These are phyloP conservation scores for Butorides virescens DNA, from an alignment of 2,113 vertebrate species.

Conservation along the genomic window DNA sequence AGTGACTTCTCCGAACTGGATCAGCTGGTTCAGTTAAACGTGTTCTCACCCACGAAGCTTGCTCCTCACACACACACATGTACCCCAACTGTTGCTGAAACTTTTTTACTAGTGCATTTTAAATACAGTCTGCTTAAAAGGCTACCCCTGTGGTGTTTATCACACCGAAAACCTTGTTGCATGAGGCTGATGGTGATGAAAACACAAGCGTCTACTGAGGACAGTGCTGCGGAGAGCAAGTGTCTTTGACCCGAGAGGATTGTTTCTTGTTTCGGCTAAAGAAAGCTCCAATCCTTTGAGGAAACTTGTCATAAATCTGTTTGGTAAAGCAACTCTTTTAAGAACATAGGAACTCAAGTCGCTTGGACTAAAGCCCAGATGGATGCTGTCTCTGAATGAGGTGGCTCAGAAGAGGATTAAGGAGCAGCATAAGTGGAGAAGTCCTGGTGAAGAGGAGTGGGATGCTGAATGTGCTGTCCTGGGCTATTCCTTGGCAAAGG, in stretches of 20 bases:
- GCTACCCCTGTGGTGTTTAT: not conserved
- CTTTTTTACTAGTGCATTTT: not conserved
- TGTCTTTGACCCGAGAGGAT: not conserved
- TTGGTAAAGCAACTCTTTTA: not conserved
- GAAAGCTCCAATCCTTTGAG: not conserved
- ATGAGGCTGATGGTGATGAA: not conserved
- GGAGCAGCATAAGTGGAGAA: not conserved
- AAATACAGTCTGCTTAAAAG: not conserved
- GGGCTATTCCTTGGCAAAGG: not conserved
- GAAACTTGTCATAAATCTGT: not conserved
- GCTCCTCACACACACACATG: rapidly evolving
- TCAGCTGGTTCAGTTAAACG: not conserved
- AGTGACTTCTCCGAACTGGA: not conserved
- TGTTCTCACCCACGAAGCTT: not conserved
- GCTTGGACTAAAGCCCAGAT: not conserved
- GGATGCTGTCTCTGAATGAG: not conserved
- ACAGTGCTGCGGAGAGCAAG: not conserved
- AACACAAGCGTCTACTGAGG: not conserved
- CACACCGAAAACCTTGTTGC: not conserved
- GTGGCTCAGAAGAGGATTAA: not conserved
- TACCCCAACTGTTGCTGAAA: not conserved
- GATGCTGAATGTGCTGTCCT: not conserved
- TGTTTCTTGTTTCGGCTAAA: not conserved
- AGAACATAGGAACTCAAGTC: not conserved
- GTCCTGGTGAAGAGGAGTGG: not conserved